phyloP scores from a whole-genome alignment of 1,140 invertebrate species.

The Glossosoma conforme region DNA sequence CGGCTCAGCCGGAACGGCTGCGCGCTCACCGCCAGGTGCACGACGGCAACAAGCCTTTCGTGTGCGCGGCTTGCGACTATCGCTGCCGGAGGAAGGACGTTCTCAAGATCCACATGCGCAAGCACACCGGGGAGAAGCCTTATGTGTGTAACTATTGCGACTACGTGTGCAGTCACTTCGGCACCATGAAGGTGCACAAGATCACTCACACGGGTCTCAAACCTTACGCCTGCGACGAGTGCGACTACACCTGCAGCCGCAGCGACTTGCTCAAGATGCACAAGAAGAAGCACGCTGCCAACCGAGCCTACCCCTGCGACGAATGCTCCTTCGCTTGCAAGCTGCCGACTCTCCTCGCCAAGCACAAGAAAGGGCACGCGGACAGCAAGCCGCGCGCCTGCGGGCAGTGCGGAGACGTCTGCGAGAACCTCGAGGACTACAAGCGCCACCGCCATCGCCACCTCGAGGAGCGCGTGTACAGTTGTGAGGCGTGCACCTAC shows the following conservation, averaged over 20 bases:
- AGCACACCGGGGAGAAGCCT: slow-evolving; percentile 49
- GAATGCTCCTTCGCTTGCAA: slow-evolving; percentile 34
- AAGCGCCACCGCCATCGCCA: slow-evolving; percentile 32
- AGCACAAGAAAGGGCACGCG: slow-evolving; percentile 32
- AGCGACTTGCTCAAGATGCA: slow-evolving; percentile 28
- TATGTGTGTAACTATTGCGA: slow-evolving; percentile 28
- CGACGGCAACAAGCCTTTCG: not conserved
- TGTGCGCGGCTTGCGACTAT: slow-evolving; percentile 6
- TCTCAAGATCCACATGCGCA: slow-evolving; percentile 10
- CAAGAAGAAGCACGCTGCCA: slow-evolving; percentile 31
- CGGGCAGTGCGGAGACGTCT: slow-evolving; percentile 37
- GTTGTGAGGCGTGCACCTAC: slow-evolving; percentile 38
- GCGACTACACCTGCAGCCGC: slow-evolving; percentile 20
- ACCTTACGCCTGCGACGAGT: slow-evolving; percentile 51
- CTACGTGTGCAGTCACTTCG: slow-evolving; percentile 5
- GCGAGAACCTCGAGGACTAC: slow-evolving; percentile 19
- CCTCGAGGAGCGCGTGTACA: slow-evolving; percentile 30
- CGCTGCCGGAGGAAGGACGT: slow-evolving; percentile 2
- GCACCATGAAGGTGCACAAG: slow-evolving; percentile 45
- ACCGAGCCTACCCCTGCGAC: slow-evolving; percentile 33
- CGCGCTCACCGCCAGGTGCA: slow-evolving; percentile 1
- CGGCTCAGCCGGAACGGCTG: slow-evolving; percentile 1
- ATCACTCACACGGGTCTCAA: slow-evolving; percentile 54
- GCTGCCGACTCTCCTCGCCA: not conserved
- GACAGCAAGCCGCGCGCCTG: slow-evolving; percentile 55